Base-by-base conservation (phyloP, 2,113 vertebrate genomes). In the Todiramphus saurophagus region DNA sequence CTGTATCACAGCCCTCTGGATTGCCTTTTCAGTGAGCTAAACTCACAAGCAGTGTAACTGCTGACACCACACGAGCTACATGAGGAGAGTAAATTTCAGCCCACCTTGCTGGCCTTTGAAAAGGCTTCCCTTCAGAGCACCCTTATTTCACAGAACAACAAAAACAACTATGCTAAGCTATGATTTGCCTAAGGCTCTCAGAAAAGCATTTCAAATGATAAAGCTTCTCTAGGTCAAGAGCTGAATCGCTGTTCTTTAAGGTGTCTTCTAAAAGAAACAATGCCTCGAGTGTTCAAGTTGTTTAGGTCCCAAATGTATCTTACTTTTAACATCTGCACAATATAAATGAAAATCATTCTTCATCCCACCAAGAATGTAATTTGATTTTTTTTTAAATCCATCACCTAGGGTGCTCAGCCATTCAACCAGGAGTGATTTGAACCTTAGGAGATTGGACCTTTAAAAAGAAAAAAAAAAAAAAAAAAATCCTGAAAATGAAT, bases 321-420 rank as follows among this genome's bases (percentile, higher is more conserved):
- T 81, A 60, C 78, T 96, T 94, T 94, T 95, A 92, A 88, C 56
- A 91, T 87, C 84, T 90, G 75, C 90, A 88, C 89, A 97, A 89
- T 72, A 92, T 21, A 97, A 96, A 89, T 70, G 60, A 94, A 96
- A 96, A 96, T 95, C 58, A 50, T 91, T 94, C 92, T 90, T 92
- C 73, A 53, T 94, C 96, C 79, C 59, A 78, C 72, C 37, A 84
- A 84, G 59, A 95, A 93, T 10, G 80, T 56, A 93, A 94, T 89
- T 94, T 91, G 60, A 66, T 80, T 92, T 84, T 83, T 83, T 25
- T 72, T 30, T 5, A 28, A 70, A 74, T 93, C 90, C 83, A 85
- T 88, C 96, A 87, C 35, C 44, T 53, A 83, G 63, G 63, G 81
- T 94, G 75, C 66, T 94, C 83, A 90, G 69, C 80, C 67, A 92